A percentile compares a stretch with the other conserved stretches of the same genome.
Conservation (phyloP, 2,888 invertebrate genomes). For the Pyrrhosoma nymphula region DNA sequence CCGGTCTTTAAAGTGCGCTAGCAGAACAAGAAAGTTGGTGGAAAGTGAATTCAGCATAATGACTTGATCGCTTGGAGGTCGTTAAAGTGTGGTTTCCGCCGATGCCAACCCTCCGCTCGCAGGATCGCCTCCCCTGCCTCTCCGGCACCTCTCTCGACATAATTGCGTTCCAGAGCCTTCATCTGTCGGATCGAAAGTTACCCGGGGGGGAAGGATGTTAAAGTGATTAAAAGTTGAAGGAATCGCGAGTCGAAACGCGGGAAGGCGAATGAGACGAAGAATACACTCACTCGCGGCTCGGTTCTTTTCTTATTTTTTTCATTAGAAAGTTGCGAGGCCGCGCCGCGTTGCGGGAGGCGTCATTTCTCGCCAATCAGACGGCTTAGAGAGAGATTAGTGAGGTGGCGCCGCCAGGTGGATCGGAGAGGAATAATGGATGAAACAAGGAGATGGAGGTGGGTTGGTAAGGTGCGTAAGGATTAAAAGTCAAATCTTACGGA, state of each 20-base stretch:
- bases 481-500: not conserved
- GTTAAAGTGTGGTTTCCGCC: conserved; percentile 2
- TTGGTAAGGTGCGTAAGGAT: not conserved
- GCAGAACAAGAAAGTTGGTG: not conserved
- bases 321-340: not conserved
- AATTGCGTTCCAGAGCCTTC: not conserved
- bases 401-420: not conserved
- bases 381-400: not conserved
- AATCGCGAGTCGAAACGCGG: not conserved
- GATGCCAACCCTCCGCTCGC: not conserved
- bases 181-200: not conserved
- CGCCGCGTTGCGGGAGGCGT: not conserved
- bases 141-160: not conserved
- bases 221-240: conserved; percentile 10
- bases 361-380: not conserved
- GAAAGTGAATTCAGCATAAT: not conserved
- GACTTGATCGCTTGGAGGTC: not conserved
- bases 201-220: not conserved
- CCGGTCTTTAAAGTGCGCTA: too few relatives aligned
- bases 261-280: not conserved
- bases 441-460: not conserved
- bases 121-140: too few relatives aligned
- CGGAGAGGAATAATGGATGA: not conserved
- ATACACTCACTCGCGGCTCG: not conserved
- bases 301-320: not conserved